Base-by-base conservation (phyloP, 37 sponge, comb jelly and placozoan genomes). In the Agelas oroides region DNA sequence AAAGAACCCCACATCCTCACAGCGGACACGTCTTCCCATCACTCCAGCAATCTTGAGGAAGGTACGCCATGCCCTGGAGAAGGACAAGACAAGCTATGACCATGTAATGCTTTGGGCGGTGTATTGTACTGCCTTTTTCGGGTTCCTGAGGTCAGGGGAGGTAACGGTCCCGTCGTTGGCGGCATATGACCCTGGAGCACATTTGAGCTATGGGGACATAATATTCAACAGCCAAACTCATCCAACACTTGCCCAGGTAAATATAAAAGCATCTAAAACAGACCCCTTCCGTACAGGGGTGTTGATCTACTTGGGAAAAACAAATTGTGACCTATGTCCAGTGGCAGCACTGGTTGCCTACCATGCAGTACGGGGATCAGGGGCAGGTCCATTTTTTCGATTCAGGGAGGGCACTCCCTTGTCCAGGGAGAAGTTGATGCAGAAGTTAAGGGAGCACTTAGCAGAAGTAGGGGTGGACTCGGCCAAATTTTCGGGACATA, bases 141-240 rank as follows among this genome's bases (percentile, higher is more conserved):
- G 82, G 5, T 88, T 88, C 53, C 70, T 88, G 52, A 25, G 82
- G 24, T 68, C 70, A 21, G 82, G 76, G 14, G 83, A 88, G 35
- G 38, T 88, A 2, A 53, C 63, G 5, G 46, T 37, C 35, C 75
- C 74, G 19, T 56, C 74, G 0, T 23, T 5, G 27, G 6, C 25
- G 6, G 18, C 62, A 34, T 75, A 61, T 20, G 40, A 86, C 41
- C 67, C 85, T 12, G 40, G 20, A 5, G 20, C 0, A 25, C 54
- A 86, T 35, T 35, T 86, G 11, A 23, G 61, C 14, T 30, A 23
- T 1, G 55, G 30, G 25, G 86, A 77, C 57, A 21, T 84, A 6
- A 27, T 53, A 25, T 76, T 84, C 25, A 53, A 65, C 57, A 63
- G 53, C 73, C 46, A 20, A 5, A 19, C 73, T 46, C 15, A 20